Base-by-base conservation (phyloP, 2,113 vertebrate genomes). In the Cyprinodon brontotheroides region DNA sequence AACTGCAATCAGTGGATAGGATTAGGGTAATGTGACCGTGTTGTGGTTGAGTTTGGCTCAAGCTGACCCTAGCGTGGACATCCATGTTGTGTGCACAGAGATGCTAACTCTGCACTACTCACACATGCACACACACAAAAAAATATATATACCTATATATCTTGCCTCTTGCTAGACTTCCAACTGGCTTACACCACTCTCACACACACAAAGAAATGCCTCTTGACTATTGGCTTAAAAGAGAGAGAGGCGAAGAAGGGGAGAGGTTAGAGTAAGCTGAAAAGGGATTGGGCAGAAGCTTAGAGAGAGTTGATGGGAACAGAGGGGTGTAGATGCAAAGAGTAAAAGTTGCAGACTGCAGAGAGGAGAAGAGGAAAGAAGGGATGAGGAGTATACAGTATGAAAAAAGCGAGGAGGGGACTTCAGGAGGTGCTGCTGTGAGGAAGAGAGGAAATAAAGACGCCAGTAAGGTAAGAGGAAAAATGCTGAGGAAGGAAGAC, bases 361-460 rank as follows among this genome's bases (percentile, higher is more conserved):
- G 59, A 86, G 78, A 77, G 50, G 78, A 82, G 76, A 82, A 79
- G 78, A 82, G 61, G 70, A 29, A 68, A 83, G 84, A 81, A 83
- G 84, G 83, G 70, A 89, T 90, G 91, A 83, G 79, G 83, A 88
- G 86, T 84, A 86, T 84, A 68, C 75, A 83, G 82, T 82, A 84
- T 82, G 84, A 75, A 43, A 87, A 76, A 65, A 53, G 36, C 37
- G 68, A 77, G 74, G 82, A 80, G 74, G 84, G 70, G 76, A 87
- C 79, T n/a, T 45, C 57, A 81, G 69, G 74, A 65, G 85, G 70
- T 62, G 68, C 74, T 64, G 57, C 72, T 37, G 53, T 41, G 70
- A 86, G 81, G 61, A 82, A 81, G 73, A 86, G 61, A 70, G 84
- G 85, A 69, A 78, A 60, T 43, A 82, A 79, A 84, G 85, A 89